Percentiles rank a stretch among this genome's conserved stretches.
Conservation (phyloP, 2,888 invertebrate genomes). For the Drosophila lacicola region DNA sequence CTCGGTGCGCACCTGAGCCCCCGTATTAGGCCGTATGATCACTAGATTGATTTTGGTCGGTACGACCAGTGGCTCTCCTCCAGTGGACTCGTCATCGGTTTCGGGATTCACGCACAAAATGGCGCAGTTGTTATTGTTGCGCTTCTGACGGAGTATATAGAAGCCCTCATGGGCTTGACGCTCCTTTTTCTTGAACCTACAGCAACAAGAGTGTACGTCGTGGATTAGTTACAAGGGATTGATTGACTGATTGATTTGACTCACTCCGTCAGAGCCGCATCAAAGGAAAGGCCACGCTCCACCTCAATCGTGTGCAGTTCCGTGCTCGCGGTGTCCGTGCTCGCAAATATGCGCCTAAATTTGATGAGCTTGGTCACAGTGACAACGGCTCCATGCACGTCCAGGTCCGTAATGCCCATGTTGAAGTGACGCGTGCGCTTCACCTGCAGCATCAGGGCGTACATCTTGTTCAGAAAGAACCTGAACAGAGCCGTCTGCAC, state of each 20-base stretch:
- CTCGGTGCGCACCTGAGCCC: constrained; percentile 93
- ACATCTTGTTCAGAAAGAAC: constrained; percentile 97
- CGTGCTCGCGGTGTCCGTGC: constrained; percentile 94
- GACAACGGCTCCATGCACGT: constrained; percentile 95
- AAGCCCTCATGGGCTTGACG: constrained; percentile 92
- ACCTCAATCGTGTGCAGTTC: constrained; percentile 96
- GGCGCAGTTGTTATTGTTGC: constrained; percentile 94
- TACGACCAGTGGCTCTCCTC: constrained; percentile 66
- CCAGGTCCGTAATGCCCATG: constrained; percentile 95
- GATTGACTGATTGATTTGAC: constrained; percentile 25
- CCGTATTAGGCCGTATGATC: constrained; percentile 95
- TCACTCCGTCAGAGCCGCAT: constrained; percentile 92
- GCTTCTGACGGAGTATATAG: constrained; percentile 93
- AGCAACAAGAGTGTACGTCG: neutral
- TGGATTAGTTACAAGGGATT: neutral
- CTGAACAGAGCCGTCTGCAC: constrained; percentile 98
- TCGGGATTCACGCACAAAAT: constrained; percentile 87
- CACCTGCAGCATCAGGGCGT: constrained; percentile 95
- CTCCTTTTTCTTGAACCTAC: constrained; percentile 35
- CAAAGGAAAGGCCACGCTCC: constrained; percentile 95
- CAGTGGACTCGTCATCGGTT: constrained; percentile 1
- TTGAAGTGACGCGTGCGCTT: constrained; percentile 97
- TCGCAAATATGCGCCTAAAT: constrained; percentile 95
- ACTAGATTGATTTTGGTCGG: constrained; percentile 88
- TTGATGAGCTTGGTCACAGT: constrained; percentile 92